phyloP scores from a whole-genome alignment of 1,140 invertebrate species.

The Nylanderia fulva region DNA sequence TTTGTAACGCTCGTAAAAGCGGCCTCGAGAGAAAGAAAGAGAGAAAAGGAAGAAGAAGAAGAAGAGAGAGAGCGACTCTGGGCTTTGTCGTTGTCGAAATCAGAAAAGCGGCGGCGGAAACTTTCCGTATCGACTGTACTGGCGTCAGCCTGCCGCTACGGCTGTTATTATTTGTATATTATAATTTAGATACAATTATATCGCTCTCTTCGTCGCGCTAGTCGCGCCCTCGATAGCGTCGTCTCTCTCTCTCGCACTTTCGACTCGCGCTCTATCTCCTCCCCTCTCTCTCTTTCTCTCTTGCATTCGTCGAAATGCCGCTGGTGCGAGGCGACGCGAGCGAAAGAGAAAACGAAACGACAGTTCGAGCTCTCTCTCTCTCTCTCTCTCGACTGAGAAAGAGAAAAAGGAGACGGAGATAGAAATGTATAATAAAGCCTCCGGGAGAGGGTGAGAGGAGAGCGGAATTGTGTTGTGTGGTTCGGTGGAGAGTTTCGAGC shows the following conservation, averaged over 20 bases:
- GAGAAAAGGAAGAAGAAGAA: background rate
- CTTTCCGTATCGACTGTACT: slow-evolving; percentile 83
- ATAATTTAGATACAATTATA: slow-evolving; percentile 87
- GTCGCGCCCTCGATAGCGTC: slow-evolving; percentile 47
- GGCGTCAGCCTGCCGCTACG: slow-evolving; percentile 85
- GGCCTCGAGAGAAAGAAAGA: background rate
- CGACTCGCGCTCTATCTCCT: slow-evolving; percentile 25
- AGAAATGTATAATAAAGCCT: slow-evolving; percentile 84
- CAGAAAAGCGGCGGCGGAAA: slow-evolving; percentile 60
- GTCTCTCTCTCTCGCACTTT: slow-evolving; percentile 49
- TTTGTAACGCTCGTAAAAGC: slow-evolving; percentile 53
- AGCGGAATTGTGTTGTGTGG: slow-evolving; percentile 70
- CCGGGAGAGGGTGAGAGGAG: slow-evolving; percentile 64
- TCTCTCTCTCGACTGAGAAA: background rate
- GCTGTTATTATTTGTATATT: slow-evolving; percentile 87
- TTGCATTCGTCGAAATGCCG: slow-evolving; percentile 50
- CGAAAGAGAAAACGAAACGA: slow-evolving; percentile 58
- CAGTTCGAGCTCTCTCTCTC: slow-evolving; percentile 63
- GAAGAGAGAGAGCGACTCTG: background rate
- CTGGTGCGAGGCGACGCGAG: slow-evolving; percentile 43
- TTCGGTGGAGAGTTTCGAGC: slow-evolving; percentile 68
- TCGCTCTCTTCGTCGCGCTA: slow-evolving; percentile 79
- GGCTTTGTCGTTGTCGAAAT: slow-evolving; percentile 13
- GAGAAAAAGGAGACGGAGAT: slow-evolving; percentile 53
- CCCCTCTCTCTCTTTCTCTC: slow-evolving; percentile 31